Evolutionary conservation across 2,797 vertebrate species (phyloP), one percentile per base, ranked within the genome.

Genomic region (Poeciliopsis paucimaculata): DNA sequence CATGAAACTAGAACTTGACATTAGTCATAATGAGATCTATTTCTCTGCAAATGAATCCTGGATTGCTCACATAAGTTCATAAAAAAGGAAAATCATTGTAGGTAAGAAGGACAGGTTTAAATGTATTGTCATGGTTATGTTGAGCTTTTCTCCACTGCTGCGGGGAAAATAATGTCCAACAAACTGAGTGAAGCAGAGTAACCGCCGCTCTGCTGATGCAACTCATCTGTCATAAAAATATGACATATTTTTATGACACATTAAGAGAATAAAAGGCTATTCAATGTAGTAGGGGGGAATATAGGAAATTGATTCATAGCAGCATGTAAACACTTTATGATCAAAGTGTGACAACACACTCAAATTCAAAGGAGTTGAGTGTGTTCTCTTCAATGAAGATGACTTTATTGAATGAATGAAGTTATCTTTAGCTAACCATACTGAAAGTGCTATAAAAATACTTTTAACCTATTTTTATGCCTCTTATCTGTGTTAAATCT

Each of bases 401-500:
- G 31, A 34, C 31, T 34, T 34, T 2, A 34, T 43, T 78, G 31
- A 82, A 79, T 85, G 34, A 76, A 80, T 43, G 2, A 77, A 0
- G 36, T 51, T 8, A 9, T 57, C 3, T 57, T 41, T 4, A 74
- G 46, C 7, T 53, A 7, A 31, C 73, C 26, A 28, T 20, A 15
- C 16, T 18, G 11, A 49, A 26, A n/a, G 11, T 10, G 20, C 45
- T 64, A 70, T 41, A 39, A 45, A 28, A 51, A 75, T 9, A 16
- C 11, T 8, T 9, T 0, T 4, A 39, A 71, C 20, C 15, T 28
- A 41, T 79, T 64, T 60, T 70, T 73, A 34, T 49, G 1, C 2
- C 2, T 2, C 3, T 1, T 83, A 88, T 89, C 85, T 72, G 60
- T 79, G 49, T 75, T 39, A 39, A 80, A 90, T 92, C 86, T 85